Evolutionary conservation across 2,797 vertebrate species (phyloP).

Genomic region (Myiotriccus ornatus): DNA sequence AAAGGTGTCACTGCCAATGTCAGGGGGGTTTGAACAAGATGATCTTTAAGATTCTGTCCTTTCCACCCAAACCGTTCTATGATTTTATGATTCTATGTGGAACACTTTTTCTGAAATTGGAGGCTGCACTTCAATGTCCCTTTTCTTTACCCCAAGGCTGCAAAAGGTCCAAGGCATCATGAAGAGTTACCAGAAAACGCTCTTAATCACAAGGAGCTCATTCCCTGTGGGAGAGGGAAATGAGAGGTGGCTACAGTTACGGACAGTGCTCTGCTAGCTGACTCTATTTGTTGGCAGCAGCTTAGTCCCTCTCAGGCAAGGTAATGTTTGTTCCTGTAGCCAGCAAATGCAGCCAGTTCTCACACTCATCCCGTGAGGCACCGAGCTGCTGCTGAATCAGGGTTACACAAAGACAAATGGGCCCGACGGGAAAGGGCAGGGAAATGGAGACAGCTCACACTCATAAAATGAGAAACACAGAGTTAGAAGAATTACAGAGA

Average conservation of each 20-base stretch:
- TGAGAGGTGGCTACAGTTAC: neutral
- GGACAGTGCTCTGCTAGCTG: neutral
- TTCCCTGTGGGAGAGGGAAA: neutral
- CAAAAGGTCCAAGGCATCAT: rapidly evolving
- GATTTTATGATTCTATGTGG: neutral
- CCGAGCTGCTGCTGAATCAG: neutral
- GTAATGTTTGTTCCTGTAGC: neutral
- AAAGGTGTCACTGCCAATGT: neutral
- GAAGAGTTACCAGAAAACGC: neutral
- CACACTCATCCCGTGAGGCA: neutral
- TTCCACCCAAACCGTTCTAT: neutral
- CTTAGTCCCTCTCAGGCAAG: slow-evolving; percentile 18
- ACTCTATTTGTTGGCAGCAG: slow-evolving; percentile 1
- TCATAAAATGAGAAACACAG: slow-evolving; percentile 39
- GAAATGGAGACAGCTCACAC: slow-evolving; percentile 20
- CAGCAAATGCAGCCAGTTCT: slow-evolving; percentile 37
- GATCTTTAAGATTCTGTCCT: neutral
- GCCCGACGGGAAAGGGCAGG: slow-evolving; percentile 21
- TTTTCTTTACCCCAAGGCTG: neutral
- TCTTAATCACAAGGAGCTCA: neutral
- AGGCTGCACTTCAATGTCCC: neutral
- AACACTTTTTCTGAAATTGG: neutral
- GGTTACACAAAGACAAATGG: neutral
- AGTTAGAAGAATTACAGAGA: slow-evolving; percentile 19
- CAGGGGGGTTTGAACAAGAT: neutral